Evolutionary conservation across 2,797 vertebrate genomes (phyloP), one percentile per base, ranked within the genome.

Genomic region (Carcharodon carcharias): DNA sequence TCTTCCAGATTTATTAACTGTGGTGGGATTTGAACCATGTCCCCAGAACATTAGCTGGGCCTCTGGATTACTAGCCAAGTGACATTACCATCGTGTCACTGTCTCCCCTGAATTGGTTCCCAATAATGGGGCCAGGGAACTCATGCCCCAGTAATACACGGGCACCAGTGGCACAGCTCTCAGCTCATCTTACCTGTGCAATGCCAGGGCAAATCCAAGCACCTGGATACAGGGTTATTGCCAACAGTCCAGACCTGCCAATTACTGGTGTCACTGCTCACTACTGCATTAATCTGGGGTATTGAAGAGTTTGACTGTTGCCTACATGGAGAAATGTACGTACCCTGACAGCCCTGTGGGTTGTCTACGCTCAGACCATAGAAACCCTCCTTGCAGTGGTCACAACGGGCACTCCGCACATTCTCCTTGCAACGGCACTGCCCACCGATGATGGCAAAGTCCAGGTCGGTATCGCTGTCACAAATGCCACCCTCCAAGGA

Each of bases 361-460:
- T 98, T 97, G 0, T 97, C 97, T 6, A 97, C 97, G 97, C 98
- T 99, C 71, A 99, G 98, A 12, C 98, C 98, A 0, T 98, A 99
- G 97, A 98, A 97, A 0, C 98, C 97, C 0, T 98, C 98, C 96
- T 96, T 98, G 98, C 98, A 99, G 97, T 97, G 97, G 96, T 99
- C 98, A 2, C 98, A 99, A 93, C 98, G 98, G 0, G 96, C 96
- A 16, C 98, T 98, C 0, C 97, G 98, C 95, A 99, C 98, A 0
- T 98, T 97, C 91, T 97, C 97, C 97, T 99, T 99, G 97, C 98
- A 99, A 96, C 97, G 98, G 97, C 98, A 99, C 97, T 99, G 98
- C 31, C 99, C 98, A 0, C 98, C 97, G 2, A 99, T 98, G 98
- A 98, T 98, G 50, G 98, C 97, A 96, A 97, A 96, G 0, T 97